phyloP scores from a whole-genome alignment of 2,888 invertebrate species.

The Tetragonula carbonaria region DNA sequence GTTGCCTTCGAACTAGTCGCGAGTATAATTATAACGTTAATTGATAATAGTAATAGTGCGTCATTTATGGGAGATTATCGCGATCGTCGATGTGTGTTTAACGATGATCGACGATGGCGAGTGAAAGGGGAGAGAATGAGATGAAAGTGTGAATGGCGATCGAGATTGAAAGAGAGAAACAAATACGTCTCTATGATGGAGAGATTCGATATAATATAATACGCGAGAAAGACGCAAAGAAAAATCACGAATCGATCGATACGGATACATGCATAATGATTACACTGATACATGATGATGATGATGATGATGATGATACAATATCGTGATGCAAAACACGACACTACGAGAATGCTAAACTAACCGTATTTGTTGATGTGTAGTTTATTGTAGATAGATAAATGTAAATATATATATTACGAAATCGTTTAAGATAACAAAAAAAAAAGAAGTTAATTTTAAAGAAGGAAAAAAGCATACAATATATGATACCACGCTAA shows the following conservation, averaged over 20 bases:
- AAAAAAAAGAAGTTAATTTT: conserved; percentile 63
- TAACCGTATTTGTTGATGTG: conserved; percentile 83
- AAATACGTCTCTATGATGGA: conserved; percentile 8
- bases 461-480: conserved; percentile 36
- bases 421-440: conserved; percentile 70
- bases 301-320: conserved; percentile 20
- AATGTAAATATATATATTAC: conserved; percentile 81
- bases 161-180: conserved; percentile 28
- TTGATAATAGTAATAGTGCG: conserved; percentile 4
- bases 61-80: conserved; percentile 13
- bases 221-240: conserved; percentile 1
- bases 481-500: conserved; percentile 46
- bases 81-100: neutral
- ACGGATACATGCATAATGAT: conserved; percentile 12
- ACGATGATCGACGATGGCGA: conserved; percentile 30
- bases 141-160: conserved; percentile 42
- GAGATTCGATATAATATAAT: neutral
- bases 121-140: conserved; percentile 28
- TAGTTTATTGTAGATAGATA: conserved; percentile 84
- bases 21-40: conserved; percentile 45
- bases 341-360: conserved; percentile 71
- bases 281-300: neutral
- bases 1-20: conserved; percentile 70
- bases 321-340: conserved; percentile 41
- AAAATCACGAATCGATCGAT: conserved; percentile 22